Percentiles rank a stretch among this genome's conserved stretches.
These are phyloP conservation scores for Pterobdella sp. DNA, from an alignment of 2,888 invertebrate genomes.

Conservation along the genomic window DNA sequence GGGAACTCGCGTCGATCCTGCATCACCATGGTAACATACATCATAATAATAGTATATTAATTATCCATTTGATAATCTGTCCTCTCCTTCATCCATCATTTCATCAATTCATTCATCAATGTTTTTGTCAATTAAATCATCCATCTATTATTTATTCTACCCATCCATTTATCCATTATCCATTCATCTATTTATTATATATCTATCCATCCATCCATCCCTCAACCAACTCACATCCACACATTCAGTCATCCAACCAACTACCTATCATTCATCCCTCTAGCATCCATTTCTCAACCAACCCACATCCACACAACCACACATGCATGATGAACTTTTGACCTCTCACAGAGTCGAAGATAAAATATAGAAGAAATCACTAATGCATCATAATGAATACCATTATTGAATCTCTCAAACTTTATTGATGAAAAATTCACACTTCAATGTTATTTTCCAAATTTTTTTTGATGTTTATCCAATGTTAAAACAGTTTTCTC, in stretches of 20 bases:
- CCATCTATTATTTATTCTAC: not conserved
- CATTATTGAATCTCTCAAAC: too few relatives aligned
- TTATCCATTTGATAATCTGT: not conserved
- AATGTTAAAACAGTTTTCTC: too few relatives aligned
- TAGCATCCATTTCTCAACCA: not conserved
- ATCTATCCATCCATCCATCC: not conserved
- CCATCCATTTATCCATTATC: not conserved
- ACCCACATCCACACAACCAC: not conserved
- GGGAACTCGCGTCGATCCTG: not conserved
- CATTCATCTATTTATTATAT: not conserved
- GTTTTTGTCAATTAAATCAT: not conserved
- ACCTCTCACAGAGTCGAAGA: too few relatives aligned
- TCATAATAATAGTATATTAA: not conserved
- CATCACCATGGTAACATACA: not conserved
- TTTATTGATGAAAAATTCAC: too few relatives aligned
- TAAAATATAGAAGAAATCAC: too few relatives aligned
- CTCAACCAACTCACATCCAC: not conserved
- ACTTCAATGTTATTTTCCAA: too few relatives aligned
- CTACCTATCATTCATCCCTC: not conserved
- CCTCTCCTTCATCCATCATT: not conserved
- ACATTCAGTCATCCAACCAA: not conserved
- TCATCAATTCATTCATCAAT: not conserved
- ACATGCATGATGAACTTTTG: not conserved
- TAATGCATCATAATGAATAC: too few relatives aligned
- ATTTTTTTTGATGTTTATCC: too few relatives aligned